Evolutionary conservation across 2,888 invertebrate species (phyloP), one percentile per base, ranked within the genome.

Genomic region (Scaptomyza caliginosa): DNA sequence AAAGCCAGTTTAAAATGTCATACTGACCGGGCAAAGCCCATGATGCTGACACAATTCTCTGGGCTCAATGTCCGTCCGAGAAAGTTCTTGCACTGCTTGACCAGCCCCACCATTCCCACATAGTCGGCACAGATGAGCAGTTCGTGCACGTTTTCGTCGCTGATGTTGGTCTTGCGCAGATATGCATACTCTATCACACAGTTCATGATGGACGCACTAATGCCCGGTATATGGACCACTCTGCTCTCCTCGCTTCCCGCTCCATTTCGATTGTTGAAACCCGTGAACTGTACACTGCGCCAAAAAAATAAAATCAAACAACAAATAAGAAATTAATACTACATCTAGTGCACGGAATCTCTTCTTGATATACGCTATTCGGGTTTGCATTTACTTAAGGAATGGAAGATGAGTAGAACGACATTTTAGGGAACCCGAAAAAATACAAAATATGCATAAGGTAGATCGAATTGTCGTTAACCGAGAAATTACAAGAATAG

Each of bases 51-150:
- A 89, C 96, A 96, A 90, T 97, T 98, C 76, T 94, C 94, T 0
- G 96, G 94, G 13, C 92, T 94, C 17, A 98, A 92, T 58, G 94
- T 94, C 38, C 91, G 91, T 54, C 93, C 93, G 13, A 98, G 93
- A 87, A 94, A 96, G 43, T 95, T 94, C 86, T 95, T 96, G 91
- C 98, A 98, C 17, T 95, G 93, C 72, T 95, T 94, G 49, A 97
- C 93, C 40, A 98, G 94, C 0, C 96, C 96, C 42, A 95, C 92
- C 74, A 98, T 95, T 81, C 96, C 95, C 54, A 98, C 94, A 90
- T 97, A 98, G 92, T 98, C 98, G 3, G 98, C 96, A 0, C 96
- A 95, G 79, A 96, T 94, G 36, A 98, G 93, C 11, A 98, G 92
- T 83, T 95, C 94, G 84, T 95, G 95, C 0, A 97, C 97, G 88